Evolutionary conservation across 2,113 vertebrate genomes (phyloP).

Genomic region (Cyprinodon variegatus): DNA sequence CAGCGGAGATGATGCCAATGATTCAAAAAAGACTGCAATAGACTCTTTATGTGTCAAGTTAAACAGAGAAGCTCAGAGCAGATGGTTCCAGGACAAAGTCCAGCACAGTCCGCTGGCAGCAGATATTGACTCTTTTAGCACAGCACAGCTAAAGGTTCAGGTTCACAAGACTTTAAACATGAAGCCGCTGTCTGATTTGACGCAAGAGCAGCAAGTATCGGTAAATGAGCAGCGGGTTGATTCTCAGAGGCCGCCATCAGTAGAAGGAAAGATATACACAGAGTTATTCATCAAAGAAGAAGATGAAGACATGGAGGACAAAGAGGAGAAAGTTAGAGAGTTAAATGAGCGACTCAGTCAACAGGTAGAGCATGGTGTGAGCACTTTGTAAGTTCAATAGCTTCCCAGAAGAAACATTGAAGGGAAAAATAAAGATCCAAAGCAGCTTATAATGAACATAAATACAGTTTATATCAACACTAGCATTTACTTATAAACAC

Average conservation of each 20-base stretch:
- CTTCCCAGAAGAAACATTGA: slow-evolving; percentile 28
- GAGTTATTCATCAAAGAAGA: slow-evolving; percentile 90
- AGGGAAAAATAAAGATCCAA: slow-evolving; percentile 9
- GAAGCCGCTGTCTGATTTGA: slow-evolving; percentile 63
- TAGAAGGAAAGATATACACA: slow-evolving; percentile 67
- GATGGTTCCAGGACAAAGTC: slow-evolving; percentile 3
- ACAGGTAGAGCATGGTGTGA: slow-evolving; percentile 85
- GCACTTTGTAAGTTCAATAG: slow-evolving; percentile 5
- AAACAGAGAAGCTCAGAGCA: slow-evolving; percentile 17
- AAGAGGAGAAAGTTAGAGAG: slow-evolving; percentile 51
- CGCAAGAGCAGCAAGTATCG: slow-evolving; percentile 52
- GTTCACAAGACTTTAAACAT: slow-evolving; percentile 50
- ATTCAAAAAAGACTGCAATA: slow-evolving; percentile 6
- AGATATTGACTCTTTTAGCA: not conserved
- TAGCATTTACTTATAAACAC: too few species aligned
- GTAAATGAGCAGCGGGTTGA: slow-evolving; percentile 44
- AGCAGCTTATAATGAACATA: not conserved
- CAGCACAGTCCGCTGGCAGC: slow-evolving; percentile 1
- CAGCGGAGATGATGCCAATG: slow-evolving; percentile 44
- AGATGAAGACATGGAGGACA: slow-evolving; percentile 72
- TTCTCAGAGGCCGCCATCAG: slow-evolving; percentile 32
- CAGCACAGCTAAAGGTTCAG: slow-evolving; percentile 59
- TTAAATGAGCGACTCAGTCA: slow-evolving; percentile 70
- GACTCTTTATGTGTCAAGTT: not conserved
- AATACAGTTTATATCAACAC: not conserved